These are phyloP conservation scores for Danio rerio DNA, from an alignment of 2,113 vertebrate species.

Conservation along the genomic window DNA sequence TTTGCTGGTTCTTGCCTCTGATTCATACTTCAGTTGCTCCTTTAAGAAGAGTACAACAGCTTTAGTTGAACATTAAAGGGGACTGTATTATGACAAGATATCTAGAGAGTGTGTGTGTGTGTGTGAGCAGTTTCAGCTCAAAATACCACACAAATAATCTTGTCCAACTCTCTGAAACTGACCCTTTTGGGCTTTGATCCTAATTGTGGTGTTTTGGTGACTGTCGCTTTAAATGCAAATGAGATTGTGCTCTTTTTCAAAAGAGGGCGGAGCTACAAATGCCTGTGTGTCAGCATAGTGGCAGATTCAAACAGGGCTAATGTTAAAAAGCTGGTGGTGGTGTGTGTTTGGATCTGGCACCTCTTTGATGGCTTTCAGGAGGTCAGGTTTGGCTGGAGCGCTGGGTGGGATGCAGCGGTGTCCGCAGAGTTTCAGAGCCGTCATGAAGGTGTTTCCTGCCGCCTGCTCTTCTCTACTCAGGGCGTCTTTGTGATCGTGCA, in stretches of 20 bases:
- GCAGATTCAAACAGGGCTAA: too few relatives aligned
- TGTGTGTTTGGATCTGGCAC: slow-evolving; percentile 62
- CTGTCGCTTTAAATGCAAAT: too few relatives aligned
- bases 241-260: too few relatives aligned
- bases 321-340: background rate
- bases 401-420: slow-evolving; percentile 87
- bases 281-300: too few relatives aligned
- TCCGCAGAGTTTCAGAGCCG: slow-evolving; percentile 86
- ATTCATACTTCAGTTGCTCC: slow-evolving; percentile 92
- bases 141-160: too few relatives aligned
- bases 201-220: too few relatives aligned
- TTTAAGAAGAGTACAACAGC: slow-evolving; percentile 56
- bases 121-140: too few relatives aligned
- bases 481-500: slow-evolving; percentile 84
- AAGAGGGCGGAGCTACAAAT: too few relatives aligned
- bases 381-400: slow-evolving; percentile 82
- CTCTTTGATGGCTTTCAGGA: slow-evolving; percentile 89
- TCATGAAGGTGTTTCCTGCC: slow-evolving; percentile 83
- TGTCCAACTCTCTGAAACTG: too few relatives aligned
- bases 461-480: slow-evolving; percentile 85
- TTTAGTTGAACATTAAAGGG: background rate
- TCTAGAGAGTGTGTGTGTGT: too few relatives aligned
- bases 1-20: slow-evolving; percentile 87
- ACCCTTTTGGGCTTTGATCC: too few relatives aligned
- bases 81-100: too few relatives aligned